Conservation (phyloP, 2,113 vertebrate species). For the Tor tambroides region DNA sequence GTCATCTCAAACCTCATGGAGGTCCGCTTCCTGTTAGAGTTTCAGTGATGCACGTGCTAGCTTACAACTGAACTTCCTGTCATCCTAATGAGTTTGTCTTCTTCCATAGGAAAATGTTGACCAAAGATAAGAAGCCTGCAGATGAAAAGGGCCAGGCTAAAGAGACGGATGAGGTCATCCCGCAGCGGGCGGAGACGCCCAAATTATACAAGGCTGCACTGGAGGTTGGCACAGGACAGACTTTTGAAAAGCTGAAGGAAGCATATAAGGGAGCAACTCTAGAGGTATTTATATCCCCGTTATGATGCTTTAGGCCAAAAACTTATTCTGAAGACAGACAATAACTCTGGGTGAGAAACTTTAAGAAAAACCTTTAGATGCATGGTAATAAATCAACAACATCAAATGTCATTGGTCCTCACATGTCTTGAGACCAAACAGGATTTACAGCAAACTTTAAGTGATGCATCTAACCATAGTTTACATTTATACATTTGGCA, state of each 20-base stretch:
- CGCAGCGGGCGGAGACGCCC: slow-evolving; percentile 78
- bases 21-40: not conserved
- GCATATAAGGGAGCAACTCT: slow-evolving; percentile 65
- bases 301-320: not conserved
- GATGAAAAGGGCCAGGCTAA: slow-evolving; percentile 66
- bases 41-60: not conserved
- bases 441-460: not conserved
- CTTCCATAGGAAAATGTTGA: slow-evolving; percentile 86
- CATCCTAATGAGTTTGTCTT: not conserved
- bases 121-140: slow-evolving; percentile 76
- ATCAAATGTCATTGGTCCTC: not conserved
- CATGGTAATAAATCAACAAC: not conserved
- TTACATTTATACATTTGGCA: too few species aligned
- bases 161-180: slow-evolving; percentile 75
- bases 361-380: not conserved
- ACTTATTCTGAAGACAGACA: not conserved
- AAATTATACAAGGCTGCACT: slow-evolving; percentile 87
- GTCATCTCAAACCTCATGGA: not conserved
- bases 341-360: not conserved
- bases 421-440: not conserved
- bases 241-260: slow-evolving; percentile 77
- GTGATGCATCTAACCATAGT: not conserved
- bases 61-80: not conserved
- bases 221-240: slow-evolving; percentile 73
- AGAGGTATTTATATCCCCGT: slow-evolving; percentile 63